Conservation (phyloP, 2,113 vertebrate species). For the Plecotus auritus region DNA sequence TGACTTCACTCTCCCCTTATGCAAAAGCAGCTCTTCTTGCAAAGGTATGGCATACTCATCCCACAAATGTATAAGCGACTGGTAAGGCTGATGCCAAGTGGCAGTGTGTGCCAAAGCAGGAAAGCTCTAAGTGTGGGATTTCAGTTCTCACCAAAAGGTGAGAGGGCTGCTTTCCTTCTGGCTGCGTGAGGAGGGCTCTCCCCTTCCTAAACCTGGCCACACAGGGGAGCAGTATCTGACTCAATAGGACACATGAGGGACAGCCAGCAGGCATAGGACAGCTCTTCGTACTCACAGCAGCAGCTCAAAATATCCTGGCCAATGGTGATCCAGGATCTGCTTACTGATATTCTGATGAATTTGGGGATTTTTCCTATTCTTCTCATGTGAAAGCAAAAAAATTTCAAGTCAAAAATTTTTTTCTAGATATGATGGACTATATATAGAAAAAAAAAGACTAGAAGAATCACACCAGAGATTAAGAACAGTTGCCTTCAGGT, state of each 20-base stretch:
- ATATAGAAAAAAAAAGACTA: no score
- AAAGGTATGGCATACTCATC: rapidly evolving
- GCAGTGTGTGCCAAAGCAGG: rapidly evolving
- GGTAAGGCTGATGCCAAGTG: background rate
- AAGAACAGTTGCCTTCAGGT: background rate
- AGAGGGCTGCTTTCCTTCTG: rapidly evolving
- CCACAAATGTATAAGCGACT: no score
- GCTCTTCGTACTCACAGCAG: background rate
- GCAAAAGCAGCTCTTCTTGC: background rate
- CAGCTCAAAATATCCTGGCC: background rate
- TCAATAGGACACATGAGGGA: background rate
- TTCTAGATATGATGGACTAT: background rate
- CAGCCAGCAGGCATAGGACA: background rate
- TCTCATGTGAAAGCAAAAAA: background rate
- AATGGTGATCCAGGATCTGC: background rate
- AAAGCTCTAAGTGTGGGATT: background rate
- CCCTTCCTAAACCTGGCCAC: no score
- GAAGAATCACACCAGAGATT: background rate
- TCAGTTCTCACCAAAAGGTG: background rate
- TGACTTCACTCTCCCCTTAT: background rate
- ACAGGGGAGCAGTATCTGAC: no score
- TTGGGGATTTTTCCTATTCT: background rate
- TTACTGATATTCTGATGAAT: background rate
- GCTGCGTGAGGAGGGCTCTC: background rate
- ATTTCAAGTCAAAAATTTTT: background rate